A percentile compares a stretch with the other conserved stretches of the same genome.
These are phyloP conservation scores for Cephus rjabovi DNA, from an alignment of 2,888 invertebrate genomes.

Conservation along the genomic window DNA sequence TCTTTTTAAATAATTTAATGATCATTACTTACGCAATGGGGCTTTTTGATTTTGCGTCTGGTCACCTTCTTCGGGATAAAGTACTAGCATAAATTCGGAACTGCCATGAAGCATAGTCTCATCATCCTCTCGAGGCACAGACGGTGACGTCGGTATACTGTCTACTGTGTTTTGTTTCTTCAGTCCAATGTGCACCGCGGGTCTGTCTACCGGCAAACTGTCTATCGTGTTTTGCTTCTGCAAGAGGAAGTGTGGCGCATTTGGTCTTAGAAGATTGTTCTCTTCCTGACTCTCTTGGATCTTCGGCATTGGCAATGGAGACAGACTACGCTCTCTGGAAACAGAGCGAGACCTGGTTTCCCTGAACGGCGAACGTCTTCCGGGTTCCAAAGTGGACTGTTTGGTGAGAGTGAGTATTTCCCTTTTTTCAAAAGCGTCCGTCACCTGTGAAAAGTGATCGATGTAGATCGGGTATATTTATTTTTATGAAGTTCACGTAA, in stretches of 20 bases:
- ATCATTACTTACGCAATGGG: conserved; percentile 11
- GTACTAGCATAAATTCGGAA: conserved; percentile 85
- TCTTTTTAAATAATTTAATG: background rate
- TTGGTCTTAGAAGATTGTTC: conserved; percentile 3
- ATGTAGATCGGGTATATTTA: background rate
- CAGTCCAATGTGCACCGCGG: conserved; percentile 18
- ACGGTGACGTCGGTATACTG: conserved; percentile 20
- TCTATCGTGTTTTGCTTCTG: conserved; percentile 17
- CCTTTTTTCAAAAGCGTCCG: conserved; percentile 7
- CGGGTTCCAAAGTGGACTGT: conserved; percentile 29
- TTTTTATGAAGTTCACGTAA: background rate
- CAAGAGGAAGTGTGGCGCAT: conserved; percentile 7
- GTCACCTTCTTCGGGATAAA: conserved; percentile 72
- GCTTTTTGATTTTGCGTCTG: conserved; percentile 7
- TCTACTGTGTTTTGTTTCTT: conserved; percentile 20
- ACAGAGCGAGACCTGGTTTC: conserved; percentile 29
- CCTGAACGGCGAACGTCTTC: conserved; percentile 28
- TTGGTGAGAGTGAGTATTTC: conserved; percentile 13
- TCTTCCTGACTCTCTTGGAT: conserved; percentile 26
- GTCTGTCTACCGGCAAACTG: conserved; percentile 15
- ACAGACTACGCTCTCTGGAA: conserved; percentile 42
- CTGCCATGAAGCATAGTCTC: conserved; percentile 73
- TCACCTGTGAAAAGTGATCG: background rate
- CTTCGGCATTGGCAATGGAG: conserved; percentile 37
- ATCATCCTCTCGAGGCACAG: conserved; percentile 49